Base-by-base conservation (phyloP, 2,797 vertebrate genomes). In the Allobates femoralis region DNA sequence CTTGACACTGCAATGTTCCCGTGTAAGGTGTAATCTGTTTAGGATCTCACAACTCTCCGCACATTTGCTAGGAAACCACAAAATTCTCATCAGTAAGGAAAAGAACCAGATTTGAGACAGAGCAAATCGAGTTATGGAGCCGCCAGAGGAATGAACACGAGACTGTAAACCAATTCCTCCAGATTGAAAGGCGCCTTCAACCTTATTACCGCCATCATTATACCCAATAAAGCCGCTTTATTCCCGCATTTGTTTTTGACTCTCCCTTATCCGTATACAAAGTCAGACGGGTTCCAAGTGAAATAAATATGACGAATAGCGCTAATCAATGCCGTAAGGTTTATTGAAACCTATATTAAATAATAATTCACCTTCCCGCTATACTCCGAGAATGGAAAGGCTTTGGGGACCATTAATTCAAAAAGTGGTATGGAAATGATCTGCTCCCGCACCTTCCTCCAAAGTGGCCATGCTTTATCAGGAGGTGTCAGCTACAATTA, bases 151-250 rank as follows among this genome's bases (percentile, higher is more conserved):
- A 32, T 55, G 79, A 87, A 83, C 53, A 78, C n/a, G 86, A 79
- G 86, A 87, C 75, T 18, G 50, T 79, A 87, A 83, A 87, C 53
- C 77, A 84, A 87, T 87, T 83, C 62, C 30, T n/a, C 12, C 69
- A 78, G 73, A 82, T 46, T 69, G 80, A 87, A 78, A 71, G 80
- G 41, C 60, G 77, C 74, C 79, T 69, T 55, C 41, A 78, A 87
- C 82, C 62, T 51, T 30, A 78, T 71, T 78, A 78, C 69, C 34
- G 51, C 50, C 26, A 53, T 64, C 71, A 56, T 81, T 55, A 53
- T 69, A 66, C 69, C 80, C 80, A 69, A 78, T 78, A 69, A 83
- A 58, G 53, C 81, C 23, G 41, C 60, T 77, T 50, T 8, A 53
- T 82, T 50, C 62, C 62, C 26, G 73, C 53, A 71, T 87, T 78